Base-by-base conservation (phyloP, 2,797 vertebrate species). In the Amphiprion clarkii region DNA sequence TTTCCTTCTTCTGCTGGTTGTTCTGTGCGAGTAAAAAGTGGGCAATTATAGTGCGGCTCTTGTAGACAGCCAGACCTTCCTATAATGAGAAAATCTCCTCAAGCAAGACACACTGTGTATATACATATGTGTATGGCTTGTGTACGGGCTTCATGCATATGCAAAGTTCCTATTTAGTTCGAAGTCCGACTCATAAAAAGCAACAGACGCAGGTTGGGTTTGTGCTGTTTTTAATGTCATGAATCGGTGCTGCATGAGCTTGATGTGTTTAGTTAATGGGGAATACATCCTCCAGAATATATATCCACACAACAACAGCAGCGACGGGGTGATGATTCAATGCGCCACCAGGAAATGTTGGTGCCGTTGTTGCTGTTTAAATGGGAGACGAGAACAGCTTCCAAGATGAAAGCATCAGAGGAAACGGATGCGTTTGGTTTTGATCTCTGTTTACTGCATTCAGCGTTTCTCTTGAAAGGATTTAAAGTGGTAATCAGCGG, bases 41-140 rank as follows among this genome's bases (percentile, higher is more conserved):
- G 72, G 78, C 86, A 91, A 90, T 92, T 93, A 91, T 25, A 57
- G 71, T 19, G 6, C 8, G 11, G 58, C 61, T 82, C 53, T 79
- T 62, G 79, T 69, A 64, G 82, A 84, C 77, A 82, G 81, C 76
- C 78, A 67, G 82, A 51, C 74, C 75, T 67, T 67, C 56, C 77
- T 69, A 65, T 92, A 91, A 93, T 89, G 86, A 93, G 90, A 56
- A 89, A 79, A 82, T 88, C 64, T 82, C 81, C 84, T 84, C 63
- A 73, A 88, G 85, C 86, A 66, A 71, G 60, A 73, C 27, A 46
- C 65, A 44, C 72, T 56, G 49, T 25, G 67, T 56, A 39, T 21
- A 54, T 23, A 16, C 19, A 44, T 25, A 63, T 56, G 44, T 21
- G 60, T 23, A 36, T 13, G 40, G 65, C 64, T 53, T 40, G 31